Evolutionary conservation across 2,113 vertebrate species (phyloP).

Genomic region (Pachycephala philippinensis): DNA sequence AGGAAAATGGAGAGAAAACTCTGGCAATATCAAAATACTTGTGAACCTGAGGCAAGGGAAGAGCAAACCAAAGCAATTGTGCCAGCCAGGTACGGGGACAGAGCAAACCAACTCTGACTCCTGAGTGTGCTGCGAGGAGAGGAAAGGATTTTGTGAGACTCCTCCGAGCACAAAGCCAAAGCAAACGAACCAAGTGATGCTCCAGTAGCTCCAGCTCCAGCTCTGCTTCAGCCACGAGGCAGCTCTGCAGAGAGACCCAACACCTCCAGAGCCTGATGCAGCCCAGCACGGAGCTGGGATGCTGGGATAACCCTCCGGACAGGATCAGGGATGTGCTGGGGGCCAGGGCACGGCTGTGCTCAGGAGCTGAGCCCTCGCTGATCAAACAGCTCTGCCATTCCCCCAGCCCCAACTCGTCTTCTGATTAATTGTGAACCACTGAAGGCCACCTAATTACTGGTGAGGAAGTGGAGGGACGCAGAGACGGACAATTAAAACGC

Average conservation of each 20-base stretch:
- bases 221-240: background rate
- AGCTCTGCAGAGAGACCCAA: background rate
- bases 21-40: fast-evolving
- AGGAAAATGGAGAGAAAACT: background rate
- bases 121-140: fast-evolving
- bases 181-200: fast-evolving
- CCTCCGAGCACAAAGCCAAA: background rate
- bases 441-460: background rate
- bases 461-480: background rate
- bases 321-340: background rate
- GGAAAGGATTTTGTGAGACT: background rate
- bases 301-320: background rate
- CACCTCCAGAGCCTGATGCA: fast-evolving
- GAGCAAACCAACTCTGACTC: background rate
- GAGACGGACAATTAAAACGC: background rate
- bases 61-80: background rate
- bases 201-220: fast-evolving
- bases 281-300: fast-evolving
- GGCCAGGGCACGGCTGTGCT: background rate
- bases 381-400: background rate
- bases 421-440: background rate
- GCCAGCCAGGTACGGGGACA: background rate
- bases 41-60: background rate
- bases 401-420: background rate
- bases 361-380: background rate